Conservation (phyloP, 2,797 vertebrate species). For the Morelia viridis region DNA sequence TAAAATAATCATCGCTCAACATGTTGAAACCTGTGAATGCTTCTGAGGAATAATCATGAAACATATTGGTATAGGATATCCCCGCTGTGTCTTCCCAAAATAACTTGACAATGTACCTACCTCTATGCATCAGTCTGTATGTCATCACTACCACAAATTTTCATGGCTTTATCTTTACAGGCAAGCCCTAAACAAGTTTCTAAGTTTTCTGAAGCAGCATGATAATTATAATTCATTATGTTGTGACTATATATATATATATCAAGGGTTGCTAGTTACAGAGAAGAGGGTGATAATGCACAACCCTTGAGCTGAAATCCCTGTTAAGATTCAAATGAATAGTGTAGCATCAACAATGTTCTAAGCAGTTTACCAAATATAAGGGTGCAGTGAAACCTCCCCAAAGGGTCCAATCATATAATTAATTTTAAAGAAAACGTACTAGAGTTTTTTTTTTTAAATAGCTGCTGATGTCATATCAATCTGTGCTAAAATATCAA, state of each 20-base stretch:
- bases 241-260: background rate
- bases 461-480: background rate
- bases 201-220: background rate
- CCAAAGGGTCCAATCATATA: background rate
- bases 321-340: background rate
- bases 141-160: background rate
- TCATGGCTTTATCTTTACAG: background rate
- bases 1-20: background rate
- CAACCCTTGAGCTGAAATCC: background rate
- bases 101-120: background rate
- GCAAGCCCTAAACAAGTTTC: background rate
- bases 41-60: background rate
- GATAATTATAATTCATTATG: background rate
- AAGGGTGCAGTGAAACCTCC: background rate
- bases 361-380: background rate
- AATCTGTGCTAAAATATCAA: background rate
- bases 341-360: background rate
- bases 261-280: background rate
- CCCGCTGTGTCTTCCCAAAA: background rate
- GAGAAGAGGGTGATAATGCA: background rate
- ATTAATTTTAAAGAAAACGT: conserved; percentile 13
- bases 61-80: background rate
- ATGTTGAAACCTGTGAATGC: background rate
- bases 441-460: background rate
- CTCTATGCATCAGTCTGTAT: background rate